These are phyloP conservation scores for Scarus forsteni DNA, from an alignment of 2,797 vertebrate genomes.

Conservation along the genomic window DNA sequence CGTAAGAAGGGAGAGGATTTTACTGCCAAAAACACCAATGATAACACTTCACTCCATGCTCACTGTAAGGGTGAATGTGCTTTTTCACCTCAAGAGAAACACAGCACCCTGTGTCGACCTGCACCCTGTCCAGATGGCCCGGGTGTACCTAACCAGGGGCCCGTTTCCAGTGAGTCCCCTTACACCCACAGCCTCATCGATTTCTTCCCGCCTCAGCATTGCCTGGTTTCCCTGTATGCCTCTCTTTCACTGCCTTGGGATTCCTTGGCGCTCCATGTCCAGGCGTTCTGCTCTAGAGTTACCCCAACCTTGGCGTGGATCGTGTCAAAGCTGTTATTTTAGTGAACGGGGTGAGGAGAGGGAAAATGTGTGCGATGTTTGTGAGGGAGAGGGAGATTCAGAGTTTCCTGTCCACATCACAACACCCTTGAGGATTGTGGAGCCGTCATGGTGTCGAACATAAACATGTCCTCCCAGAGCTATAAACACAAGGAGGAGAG, in stretches of 20 bases:
- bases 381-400: conserved; percentile 69
- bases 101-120: conserved; percentile 28
- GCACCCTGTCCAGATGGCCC: conserved; percentile 60
- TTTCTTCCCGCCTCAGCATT: conserved; percentile 39
- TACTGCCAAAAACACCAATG: conserved; percentile 2
- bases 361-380: conserved; percentile 65
- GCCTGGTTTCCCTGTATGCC: conserved; percentile 60
- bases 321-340: conserved; percentile 83
- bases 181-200: conserved; percentile 32
- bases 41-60: conserved; percentile 8
- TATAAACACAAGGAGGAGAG: conserved; percentile 57
- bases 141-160: conserved; percentile 49
- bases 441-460: conserved; percentile 57
- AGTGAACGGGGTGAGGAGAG: conserved; percentile 62
- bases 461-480: conserved; percentile 68
- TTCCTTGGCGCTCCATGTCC: conserved; percentile 54
- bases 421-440: conserved; percentile 70
- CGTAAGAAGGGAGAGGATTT: conserved; percentile 45
- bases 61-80: conserved; percentile 50
- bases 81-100: conserved; percentile 51
- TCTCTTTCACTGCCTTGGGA: conserved; percentile 69
- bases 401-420: conserved; percentile 75
- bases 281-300: conserved; percentile 73
- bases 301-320: conserved; percentile 56
- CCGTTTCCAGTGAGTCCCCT: conserved; percentile 40